Conservation (phyloP, 1,140 invertebrate species). For the Sitodiplosis mosellana region DNA sequence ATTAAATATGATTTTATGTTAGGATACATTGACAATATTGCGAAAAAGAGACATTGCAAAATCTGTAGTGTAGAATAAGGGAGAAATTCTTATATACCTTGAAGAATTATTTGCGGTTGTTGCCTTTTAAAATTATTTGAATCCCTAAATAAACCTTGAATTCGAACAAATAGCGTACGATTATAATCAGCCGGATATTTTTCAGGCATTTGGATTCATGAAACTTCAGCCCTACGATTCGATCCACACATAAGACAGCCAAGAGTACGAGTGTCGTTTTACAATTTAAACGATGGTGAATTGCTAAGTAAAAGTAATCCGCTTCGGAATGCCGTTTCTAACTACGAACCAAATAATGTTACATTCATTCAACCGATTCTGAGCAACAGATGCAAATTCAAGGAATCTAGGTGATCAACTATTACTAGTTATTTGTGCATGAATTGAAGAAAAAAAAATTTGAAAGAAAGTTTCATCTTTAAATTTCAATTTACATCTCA, state of each 20-base stretch:
- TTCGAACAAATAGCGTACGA: no score
- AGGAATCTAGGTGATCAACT: background rate
- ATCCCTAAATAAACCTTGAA: no score
- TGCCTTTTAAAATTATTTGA: no score
- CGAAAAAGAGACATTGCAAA: no score
- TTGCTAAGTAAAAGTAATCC: background rate
- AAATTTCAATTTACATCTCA: background rate
- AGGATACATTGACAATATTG: no score
- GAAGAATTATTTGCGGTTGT: no score
- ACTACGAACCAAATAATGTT: background rate
- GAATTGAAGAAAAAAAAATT: no score
- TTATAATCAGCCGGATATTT: no score
- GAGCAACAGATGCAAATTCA: background rate
- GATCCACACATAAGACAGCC: background rate
- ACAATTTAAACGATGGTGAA: background rate
- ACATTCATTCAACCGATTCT: background rate
- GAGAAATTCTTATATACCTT: no score
- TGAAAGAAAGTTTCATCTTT: no score
- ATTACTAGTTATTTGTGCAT: background rate
- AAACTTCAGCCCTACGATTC: background rate
- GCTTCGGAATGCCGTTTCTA: background rate
- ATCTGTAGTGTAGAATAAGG: no score
- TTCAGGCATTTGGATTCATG: background rate
- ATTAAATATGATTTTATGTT: no score
- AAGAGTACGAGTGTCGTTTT: background rate